Evolutionary conservation across 1,140 invertebrate genomes (phyloP).

Genomic region (Drosophila kohkoa): DNA sequence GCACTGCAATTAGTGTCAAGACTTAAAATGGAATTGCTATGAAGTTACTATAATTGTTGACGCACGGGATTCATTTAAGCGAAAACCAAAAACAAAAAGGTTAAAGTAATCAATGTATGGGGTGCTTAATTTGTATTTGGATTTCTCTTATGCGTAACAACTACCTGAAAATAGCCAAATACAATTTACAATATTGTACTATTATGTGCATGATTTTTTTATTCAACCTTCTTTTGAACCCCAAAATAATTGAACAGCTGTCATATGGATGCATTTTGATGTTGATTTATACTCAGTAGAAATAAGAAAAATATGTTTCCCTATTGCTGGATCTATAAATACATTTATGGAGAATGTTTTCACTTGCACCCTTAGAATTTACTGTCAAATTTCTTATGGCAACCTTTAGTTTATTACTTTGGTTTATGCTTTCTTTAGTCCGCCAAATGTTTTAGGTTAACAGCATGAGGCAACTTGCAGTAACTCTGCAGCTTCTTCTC

Average conservation of each 20-base stretch:
- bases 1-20: not conserved
- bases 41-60: not conserved
- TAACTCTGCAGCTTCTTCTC: not conserved
- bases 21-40: not conserved
- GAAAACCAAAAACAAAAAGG: not conserved
- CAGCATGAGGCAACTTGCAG: constrained; percentile 58
- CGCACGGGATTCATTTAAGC: too few species aligned
- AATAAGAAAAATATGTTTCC: not conserved
- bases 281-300: constrained; percentile 1
- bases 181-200: not conserved
- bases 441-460: constrained; percentile 65
- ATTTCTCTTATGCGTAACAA: too few species aligned
- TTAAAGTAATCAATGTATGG: not conserved
- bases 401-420: constrained; percentile 73
- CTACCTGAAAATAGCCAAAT: not conserved
- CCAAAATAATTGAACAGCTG: constrained; percentile 1
- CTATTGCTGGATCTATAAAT: constrained; percentile 13
- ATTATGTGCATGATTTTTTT: not conserved
- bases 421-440: constrained; percentile 71
- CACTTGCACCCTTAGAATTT: constrained; percentile 17
- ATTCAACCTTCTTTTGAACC: not conserved
- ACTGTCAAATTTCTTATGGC: constrained; percentile 58
- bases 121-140: not conserved
- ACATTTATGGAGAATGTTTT: constrained; percentile 24
- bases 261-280: constrained; percentile 2